Evolutionary conservation across 2,888 invertebrate genomes (phyloP), one percentile per base, ranked within the genome.

Genomic region (Cantharis rufa): DNA sequence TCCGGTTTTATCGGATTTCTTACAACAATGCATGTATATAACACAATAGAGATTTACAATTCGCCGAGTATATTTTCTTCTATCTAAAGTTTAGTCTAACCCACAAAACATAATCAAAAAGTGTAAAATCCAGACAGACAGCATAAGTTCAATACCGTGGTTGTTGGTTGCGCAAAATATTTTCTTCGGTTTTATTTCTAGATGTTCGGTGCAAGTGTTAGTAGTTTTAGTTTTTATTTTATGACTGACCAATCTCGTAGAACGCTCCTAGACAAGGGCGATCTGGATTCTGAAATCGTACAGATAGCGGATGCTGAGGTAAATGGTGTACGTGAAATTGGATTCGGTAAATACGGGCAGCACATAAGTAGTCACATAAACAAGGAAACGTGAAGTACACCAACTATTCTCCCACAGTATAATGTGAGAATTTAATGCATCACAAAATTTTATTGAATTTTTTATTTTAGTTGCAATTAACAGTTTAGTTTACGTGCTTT

Each of bases 261-360:
- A 80, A 78, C 80, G 76, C 7, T 48, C 48, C 76, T 70, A 79
- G 72, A 78, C 78, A 76, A 48, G 69, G 63, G 80, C 78, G 76
- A 80, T 80, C 78, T 78, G 80, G 78, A 80, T 80, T 73, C 80
- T 76, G 76, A 71, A 71, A 68, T 63, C 80, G 80, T 78, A 72
- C 72, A 78, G 80, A 80, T 80, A 78, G 76, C 72, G 75, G 74
- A 78, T 74, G 76, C 78, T 63, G 76, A 76, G 78, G 80, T 76
- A 78, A 80, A 80, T 78, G 80, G 80, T 70, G 80, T 78, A 80
- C 80, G 78, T 78, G 80, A 80, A 80, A 80, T 80, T 80, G 80
- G 80, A 78, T 80, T 78, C 76, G 72, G 80, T 80, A 80, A 80
- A 80, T 80, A 80, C 80, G 80, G 78, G 78, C 73, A 69, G 80